Percentiles rank a stretch among this genome's conserved stretches.
Conservation (phyloP, 2,888 invertebrate species). For the Trissolcus brochymenae region DNA sequence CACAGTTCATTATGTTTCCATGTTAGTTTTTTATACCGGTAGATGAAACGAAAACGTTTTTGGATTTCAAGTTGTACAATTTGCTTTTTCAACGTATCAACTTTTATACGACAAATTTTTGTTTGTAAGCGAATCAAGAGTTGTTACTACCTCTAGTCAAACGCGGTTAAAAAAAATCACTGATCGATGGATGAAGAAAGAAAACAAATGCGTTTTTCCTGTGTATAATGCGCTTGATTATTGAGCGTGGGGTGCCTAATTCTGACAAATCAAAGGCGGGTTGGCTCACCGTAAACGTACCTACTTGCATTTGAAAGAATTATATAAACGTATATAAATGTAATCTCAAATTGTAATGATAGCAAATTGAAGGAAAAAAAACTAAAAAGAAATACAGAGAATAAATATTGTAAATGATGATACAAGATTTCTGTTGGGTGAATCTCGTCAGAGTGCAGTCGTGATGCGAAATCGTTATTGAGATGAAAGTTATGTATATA, state of each 20-base stretch:
- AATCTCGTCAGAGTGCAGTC: slow-evolving; percentile 1
- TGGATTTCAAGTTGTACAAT: background rate
- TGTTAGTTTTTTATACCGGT: slow-evolving; percentile 12
- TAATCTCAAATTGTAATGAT: slow-evolving; percentile 12
- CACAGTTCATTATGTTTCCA: no score
- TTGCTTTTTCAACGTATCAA: slow-evolving; percentile 15
- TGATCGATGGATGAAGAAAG: slow-evolving; percentile 7
- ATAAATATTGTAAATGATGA: slow-evolving; percentile 23
- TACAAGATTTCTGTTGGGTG: background rate
- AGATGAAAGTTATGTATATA: slow-evolving; percentile 41
- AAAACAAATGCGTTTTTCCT: no score
- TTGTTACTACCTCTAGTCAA: slow-evolving; percentile 48
- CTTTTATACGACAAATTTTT: slow-evolving; percentile 33
- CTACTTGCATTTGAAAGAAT: slow-evolving; percentile 44
- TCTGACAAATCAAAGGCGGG: slow-evolving; percentile 50
- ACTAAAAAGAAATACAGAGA: slow-evolving; percentile 1
- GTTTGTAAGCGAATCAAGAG: slow-evolving; percentile 24
- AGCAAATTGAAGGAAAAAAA: slow-evolving; percentile 5
- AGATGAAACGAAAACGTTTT: background rate
- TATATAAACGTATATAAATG: slow-evolving; percentile 28
- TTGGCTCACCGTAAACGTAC: slow-evolving; percentile 40
- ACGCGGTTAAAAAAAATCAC: slow-evolving; percentile 12
- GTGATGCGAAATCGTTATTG: slow-evolving; percentile 20
- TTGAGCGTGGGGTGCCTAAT: slow-evolving; percentile 45
- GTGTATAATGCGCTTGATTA: slow-evolving; percentile 8